These are phyloP conservation scores for Pseudochirops cupreus DNA, from an alignment of 2,797 vertebrate species.

Conservation along the genomic window DNA sequence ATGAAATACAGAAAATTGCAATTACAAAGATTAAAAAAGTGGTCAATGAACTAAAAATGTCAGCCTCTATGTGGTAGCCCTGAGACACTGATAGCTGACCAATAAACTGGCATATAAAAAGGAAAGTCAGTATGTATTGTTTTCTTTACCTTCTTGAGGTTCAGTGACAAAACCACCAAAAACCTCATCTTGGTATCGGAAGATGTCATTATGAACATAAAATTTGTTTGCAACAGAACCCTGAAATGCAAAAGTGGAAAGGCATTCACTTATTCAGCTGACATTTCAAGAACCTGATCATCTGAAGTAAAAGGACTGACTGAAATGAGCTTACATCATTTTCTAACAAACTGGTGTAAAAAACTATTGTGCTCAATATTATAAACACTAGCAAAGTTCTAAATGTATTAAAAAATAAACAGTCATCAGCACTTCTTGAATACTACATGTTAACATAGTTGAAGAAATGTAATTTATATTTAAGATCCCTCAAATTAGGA, in stretches of 20 bases:
- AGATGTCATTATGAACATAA: constrained; percentile 98
- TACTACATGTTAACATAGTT: neutral
- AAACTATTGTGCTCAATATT: neutral
- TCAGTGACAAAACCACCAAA: constrained; percentile 97
- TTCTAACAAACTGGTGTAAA: neutral
- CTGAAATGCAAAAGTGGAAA: constrained; percentile 82
- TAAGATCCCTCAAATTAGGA: neutral
- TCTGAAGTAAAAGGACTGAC: neutral
- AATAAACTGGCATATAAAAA: neutral
- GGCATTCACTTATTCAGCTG: constrained; percentile 48
- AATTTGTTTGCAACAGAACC: constrained; percentile 98
- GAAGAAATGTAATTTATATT: neutral
- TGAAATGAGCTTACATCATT: neutral
- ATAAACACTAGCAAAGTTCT: neutral
- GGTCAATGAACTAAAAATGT: neutral
- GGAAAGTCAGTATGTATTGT: neutral
- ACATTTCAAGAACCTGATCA: constrained; percentile 13
- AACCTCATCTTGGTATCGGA: constrained; percentile 98
- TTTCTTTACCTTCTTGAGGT: constrained; percentile 90
- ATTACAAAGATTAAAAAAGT: neutral
- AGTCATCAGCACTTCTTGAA: neutral
- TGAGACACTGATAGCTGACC: neutral
- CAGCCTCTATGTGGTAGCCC: neutral
- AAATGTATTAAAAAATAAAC: neutral
- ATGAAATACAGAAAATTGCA: neutral